Evolutionary conservation across 2,113 vertebrate genomes (phyloP), one percentile per base, ranked within the genome.

Genomic region (Sigmodon hispidus): DNA sequence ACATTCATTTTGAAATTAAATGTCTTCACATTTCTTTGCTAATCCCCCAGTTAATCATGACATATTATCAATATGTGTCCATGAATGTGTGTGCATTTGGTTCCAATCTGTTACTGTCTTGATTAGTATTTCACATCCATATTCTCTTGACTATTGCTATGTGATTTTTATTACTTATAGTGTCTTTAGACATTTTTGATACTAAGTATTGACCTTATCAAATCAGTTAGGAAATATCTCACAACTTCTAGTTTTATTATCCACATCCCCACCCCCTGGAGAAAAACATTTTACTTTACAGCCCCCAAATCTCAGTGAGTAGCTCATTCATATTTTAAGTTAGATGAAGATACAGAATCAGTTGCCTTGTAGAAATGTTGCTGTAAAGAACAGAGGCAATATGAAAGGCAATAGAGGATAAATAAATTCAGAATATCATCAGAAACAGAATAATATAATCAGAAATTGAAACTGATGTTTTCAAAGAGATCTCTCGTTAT

Each of bases 381-480:
- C 89, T 95, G 52, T 90, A 95, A 93, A 94, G 48, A 96, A 67
- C 55, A n/a, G n/a, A n/a, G n/a, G n/a, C n/a, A n/a, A n/a, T 95
- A 94, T 65, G 61, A 98, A 98, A 98, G 98, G 72, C 97, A 96
- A 89, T 45, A 43, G 92, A 95, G 72, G 97, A 65, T 94, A 97
- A 98, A 91, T 69, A 97, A 97, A 98, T 95, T 52, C 80, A 97
- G 97, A 97, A 91, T 90, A 77, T 85, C 92, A 89, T 97, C 96
- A 97, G 96, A 94, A 96, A 79, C 55, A 87, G 95, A 97, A 95
- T 94, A 95, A 17, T 75, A 36, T 96, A 91, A 97, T 97, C 96
- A 97, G 96, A 98, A 97, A 97, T 97, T 94, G 87, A 97, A 97
- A 98, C 1, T 34, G 50, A 95, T 93, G 90, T 87, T 97, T 97